Evolutionary conservation across 2,113 vertebrate genomes (phyloP), one percentile per base, ranked within the genome.

Genomic region (Malurus melanocephalus): DNA sequence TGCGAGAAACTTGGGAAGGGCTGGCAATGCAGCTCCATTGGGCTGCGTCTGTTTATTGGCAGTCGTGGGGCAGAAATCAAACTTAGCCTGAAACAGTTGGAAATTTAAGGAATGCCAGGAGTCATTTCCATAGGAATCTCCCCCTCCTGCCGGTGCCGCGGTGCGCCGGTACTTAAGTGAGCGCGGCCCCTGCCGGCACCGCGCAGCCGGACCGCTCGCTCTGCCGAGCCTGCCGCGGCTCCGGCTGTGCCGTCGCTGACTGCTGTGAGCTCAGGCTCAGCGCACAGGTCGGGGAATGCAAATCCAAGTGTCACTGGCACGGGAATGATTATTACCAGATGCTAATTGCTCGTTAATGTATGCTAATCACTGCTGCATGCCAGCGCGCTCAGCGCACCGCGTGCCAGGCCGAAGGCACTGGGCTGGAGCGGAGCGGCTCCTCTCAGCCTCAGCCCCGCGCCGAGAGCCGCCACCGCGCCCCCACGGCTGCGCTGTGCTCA

Each of bases 331-430:
- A 94, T 88, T 91, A 73, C 80, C 49, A 61, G 77, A 81, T 93
- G 77, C 65, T 95, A 92, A 96, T 91, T 89, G 46, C 32, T 75
- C 74, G 35, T 83, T 95, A 92, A 86, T 94, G 72, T 84, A 91
- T 86, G 85, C 80, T 94, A 91, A 94, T 92, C 90, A 11, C 61
- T 79, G 89, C 92, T 52, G 92, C 87, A 57, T 2, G 55, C 89
- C 88, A 79, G 56, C 71, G 57, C 1, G 24, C 80, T 65, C 73
- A 4, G 9, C 1, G 35, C 75, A 11, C 20, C 0, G 49, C 23
- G 51, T 9, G 53, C n/a, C 85, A 77, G 93, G 76, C 79, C 52
- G 7, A 22, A 73, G 68, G 32, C 48, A 4, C n/a, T n/a, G 3
- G 56, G 51, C 56, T 24, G 71, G 65, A 77, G 74, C 11, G 2